Base-by-base conservation (phyloP, 1,140 invertebrate species). In the Lamellibrachia luymesi region DNA sequence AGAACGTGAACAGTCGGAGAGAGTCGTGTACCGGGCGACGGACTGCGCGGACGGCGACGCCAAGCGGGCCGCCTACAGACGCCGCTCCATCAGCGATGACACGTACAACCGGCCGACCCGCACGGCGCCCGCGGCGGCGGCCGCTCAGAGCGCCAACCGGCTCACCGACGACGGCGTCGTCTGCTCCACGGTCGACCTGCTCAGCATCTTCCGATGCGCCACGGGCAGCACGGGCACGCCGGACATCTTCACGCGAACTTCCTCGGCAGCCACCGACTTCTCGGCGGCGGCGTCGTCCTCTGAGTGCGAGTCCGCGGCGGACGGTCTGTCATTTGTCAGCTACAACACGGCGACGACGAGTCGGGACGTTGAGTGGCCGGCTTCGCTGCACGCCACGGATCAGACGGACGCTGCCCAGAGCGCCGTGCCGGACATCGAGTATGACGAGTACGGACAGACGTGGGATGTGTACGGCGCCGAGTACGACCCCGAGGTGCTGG, bases 381-480 rank as follows among this genome's bases (percentile, higher is more conserved):
- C 10, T 4, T 13, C 25, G 5, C 10, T n/a, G 90, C 27, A n/a
- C 90, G 50, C 6, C 38, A 6, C n/a, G 50, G 50, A 50, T n/a
- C 90, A 91, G 25, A 91, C 38, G 49, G 49, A 51, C 50, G 25
- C 4, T n/a, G 92, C 91, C 92, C 52, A 50, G 8, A 52, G 51
- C 4, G 50, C 92, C 8, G 92, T 94, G 10, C 93, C 50, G 27
- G 94, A 94, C 27, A 91, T 94, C 38, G 91, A 51, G 13, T 94
- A 89, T 90, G 94, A 94, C 90, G 94, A 94, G 89, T 27, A 93
- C 64, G 94, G 94, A 17, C 93, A 94, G 92, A 94, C 94, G n/a
- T 94, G 94, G 94, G 94, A 94, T 51, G 93, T 94, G 2, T 94
- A 94, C 92, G 94, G 94, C 4, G 94, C 94, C 7, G 94, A 94